A percentile compares a stretch with the other conserved stretches of the same genome.
These are phyloP conservation scores for Himalopsyche tibetana DNA, from an alignment of 2,888 invertebrate genomes.

Conservation along the genomic window DNA sequence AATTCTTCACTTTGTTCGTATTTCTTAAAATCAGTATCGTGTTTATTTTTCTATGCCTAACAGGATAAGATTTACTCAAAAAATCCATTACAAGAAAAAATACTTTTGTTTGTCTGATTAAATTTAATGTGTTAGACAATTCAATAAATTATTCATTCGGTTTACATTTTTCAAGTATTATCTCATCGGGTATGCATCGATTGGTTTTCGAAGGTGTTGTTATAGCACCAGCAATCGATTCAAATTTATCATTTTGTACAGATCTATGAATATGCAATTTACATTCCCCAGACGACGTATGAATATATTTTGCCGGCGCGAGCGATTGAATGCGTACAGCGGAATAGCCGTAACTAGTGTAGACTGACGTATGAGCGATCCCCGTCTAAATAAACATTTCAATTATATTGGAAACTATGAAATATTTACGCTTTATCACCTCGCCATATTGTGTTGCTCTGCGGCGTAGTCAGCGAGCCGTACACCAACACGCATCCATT, in stretches of 20 bases:
- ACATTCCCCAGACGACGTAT: conserved; percentile 22
- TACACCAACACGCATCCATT: not conserved
- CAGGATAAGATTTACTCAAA: too few relatives aligned
- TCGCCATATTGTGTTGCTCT: not conserved
- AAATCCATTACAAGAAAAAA: too few relatives aligned
- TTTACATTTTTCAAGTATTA: too few relatives aligned
- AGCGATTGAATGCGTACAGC: not conserved
- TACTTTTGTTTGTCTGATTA: too few relatives aligned
- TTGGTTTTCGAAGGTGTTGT: too few relatives aligned
- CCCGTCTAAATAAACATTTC: conserved; percentile 11
- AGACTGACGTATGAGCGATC: not conserved
- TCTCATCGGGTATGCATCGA: too few relatives aligned
- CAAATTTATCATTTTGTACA: not conserved
- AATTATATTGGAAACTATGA: not conserved
- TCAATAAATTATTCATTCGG: too few relatives aligned
- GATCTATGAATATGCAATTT: not conserved
- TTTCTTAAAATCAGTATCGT: too few relatives aligned
- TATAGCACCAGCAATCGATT: too few relatives aligned
- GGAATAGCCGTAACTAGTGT: not conserved
- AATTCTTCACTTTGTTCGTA: too few relatives aligned
- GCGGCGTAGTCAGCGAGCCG: not conserved
- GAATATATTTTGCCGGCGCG: not conserved
- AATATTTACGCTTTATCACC: conserved; percentile 27
- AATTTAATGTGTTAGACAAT: too few relatives aligned
- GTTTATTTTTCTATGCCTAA: too few relatives aligned